Base-by-base conservation (phyloP, 2,113 vertebrate species). In the Psilopsiagon aymara region DNA sequence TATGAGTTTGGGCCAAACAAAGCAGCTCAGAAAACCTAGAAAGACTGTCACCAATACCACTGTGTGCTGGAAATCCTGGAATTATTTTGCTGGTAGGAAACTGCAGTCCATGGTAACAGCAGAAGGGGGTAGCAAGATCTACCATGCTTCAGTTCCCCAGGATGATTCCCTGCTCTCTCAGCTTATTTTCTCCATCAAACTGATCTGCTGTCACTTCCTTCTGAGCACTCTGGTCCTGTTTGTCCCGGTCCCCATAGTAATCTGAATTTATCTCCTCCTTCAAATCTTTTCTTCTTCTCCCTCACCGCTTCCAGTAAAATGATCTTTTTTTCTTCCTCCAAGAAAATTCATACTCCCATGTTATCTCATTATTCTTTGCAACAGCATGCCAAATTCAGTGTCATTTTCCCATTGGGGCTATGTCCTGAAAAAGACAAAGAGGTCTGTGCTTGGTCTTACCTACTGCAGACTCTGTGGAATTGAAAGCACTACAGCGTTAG, bases 291-390 rank as follows among this genome's bases (percentile, higher is more conserved):
- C 74, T 67, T 55, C 68, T 83, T 83, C 60, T 92, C 39, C 64
- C 52, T 20, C 76, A 81, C 66, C 1, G 49, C 73, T 93, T 41
- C 80, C 43, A 92, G 80, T 83, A 93, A 94, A 95, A 94, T 47
- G 17, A 83, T 82, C 35, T 77, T 94, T 79, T 79, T 60, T 73
- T 84, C 67, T 93, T 91, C 46, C 53, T 91, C 51, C 28, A 47
- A 85, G 81, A 95, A 96, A 94, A 94, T 92, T 95, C 83, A 70
- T 83, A 92, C 71, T 97, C 92, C 96, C 91, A 85, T 85, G 91
- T 94, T 95, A 95, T 74, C 89, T 96, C 95, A 94, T 94, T 94
- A 95, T 63, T 95, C 92, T 88, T 91, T 88, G 75, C 87, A 94
- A 83, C 43, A 91, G 86, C 59, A 89, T 94, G 89, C 96, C 93